Conservation (phyloP, 2,888 invertebrate species). For the Pemphredon lugubris region DNA sequence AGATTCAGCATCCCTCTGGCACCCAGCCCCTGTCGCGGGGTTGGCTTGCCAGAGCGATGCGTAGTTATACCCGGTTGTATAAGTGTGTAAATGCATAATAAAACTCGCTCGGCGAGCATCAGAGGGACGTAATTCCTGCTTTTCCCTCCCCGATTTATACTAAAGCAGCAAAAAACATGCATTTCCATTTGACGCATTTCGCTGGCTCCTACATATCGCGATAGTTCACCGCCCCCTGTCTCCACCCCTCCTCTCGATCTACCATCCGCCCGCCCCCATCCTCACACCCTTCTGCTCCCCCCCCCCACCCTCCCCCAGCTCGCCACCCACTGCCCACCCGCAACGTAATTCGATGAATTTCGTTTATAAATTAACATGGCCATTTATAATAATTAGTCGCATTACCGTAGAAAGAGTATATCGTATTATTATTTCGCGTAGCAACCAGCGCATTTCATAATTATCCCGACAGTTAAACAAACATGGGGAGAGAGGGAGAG, state of each 20-base stretch:
- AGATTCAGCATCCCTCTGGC: conserved; percentile 73
- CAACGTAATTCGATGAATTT: conserved; percentile 56
- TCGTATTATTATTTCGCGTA: conserved; percentile 54
- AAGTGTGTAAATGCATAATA: conserved; percentile 81
- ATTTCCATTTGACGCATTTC: conserved; percentile 63
- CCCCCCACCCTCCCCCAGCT: neutral
- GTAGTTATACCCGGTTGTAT: conserved; percentile 78
- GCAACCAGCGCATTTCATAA: conserved; percentile 56
- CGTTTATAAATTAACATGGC: conserved; percentile 58
- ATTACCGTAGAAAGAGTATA: conserved; percentile 56
- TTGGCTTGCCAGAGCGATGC: conserved; percentile 69
- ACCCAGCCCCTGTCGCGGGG: conserved; percentile 63
- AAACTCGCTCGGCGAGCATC: conserved; percentile 73
- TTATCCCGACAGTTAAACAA: conserved; percentile 57
- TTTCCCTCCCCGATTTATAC: conserved; percentile 72
- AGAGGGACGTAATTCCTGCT: conserved; percentile 61
- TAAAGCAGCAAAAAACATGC: conserved; percentile 76
- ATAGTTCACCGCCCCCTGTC: neutral
- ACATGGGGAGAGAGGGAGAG: conserved; percentile 12
- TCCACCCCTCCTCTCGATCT: neutral
- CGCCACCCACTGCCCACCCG: neutral
- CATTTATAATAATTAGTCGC: conserved; percentile 58
- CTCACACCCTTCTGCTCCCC: neutral
- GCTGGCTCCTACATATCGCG: conserved; percentile 7
- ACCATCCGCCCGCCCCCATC: conserved; percentile 39